Evolutionary conservation across 2,113 vertebrate genomes (phyloP).

Genomic region (Neogale vison): DNA sequence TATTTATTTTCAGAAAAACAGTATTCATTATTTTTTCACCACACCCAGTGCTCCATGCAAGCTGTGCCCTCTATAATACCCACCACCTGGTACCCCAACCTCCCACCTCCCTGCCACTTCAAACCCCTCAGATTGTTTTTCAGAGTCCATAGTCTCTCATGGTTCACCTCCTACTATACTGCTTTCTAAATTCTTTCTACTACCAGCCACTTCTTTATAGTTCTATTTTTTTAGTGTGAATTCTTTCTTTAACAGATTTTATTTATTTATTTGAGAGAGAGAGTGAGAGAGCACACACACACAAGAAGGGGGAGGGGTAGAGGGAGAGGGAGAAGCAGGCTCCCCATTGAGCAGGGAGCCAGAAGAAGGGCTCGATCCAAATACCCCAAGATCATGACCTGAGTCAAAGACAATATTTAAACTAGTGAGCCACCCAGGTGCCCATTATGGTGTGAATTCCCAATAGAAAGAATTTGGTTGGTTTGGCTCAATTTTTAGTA

Average conservation of each 20-base stretch:
- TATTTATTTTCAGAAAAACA: too few species aligned
- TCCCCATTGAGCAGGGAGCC: neutral
- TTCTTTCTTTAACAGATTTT: neutral
- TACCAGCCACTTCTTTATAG: neutral
- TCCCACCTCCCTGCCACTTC: too few species aligned
- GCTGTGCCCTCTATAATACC: too few species aligned
- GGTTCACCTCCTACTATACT: too few species aligned
- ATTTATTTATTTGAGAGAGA: neutral
- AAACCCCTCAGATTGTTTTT: too few species aligned
- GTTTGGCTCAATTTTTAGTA: neutral
- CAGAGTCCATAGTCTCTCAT: too few species aligned
- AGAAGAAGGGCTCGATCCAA: neutral
- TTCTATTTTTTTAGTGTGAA: neutral
- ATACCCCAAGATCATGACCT: neutral
- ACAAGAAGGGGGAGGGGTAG: neutral
- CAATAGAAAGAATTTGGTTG: neutral
- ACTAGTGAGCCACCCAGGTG: neutral
- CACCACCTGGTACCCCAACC: too few species aligned
- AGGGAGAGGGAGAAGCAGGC: neutral
- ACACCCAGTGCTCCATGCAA: too few species aligned
- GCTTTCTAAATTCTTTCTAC: neutral
- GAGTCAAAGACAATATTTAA: neutral
- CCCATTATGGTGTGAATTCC: neutral
- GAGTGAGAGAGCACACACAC: neutral
- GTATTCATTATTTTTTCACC: too few species aligned